phyloP scores from a whole-genome alignment of 37 sponge, comb jelly and placozoan species.

The Eunapius fragilis region DNA sequence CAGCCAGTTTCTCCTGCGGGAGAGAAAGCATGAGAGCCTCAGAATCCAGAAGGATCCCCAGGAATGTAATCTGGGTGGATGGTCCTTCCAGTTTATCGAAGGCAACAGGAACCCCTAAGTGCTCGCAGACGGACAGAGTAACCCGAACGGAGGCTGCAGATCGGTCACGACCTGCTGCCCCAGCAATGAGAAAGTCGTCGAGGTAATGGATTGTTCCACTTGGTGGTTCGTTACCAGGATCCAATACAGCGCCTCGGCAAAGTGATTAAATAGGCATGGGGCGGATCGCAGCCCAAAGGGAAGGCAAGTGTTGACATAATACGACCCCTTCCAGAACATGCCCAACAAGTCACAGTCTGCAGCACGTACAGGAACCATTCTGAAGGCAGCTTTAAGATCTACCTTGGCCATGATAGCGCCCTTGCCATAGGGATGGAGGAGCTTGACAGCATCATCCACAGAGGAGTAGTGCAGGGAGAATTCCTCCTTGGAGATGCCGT shows the following conservation, averaged over 20 bases:
- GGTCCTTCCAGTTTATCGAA: too few species aligned
- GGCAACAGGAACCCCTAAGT: slow-evolving; percentile 28
- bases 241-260: too few species aligned
- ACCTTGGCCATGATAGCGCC: too few species aligned
- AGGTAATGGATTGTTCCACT: too few species aligned
- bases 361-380: slow-evolving; percentile 40
- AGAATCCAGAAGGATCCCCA: neutral
- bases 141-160: too few species aligned
- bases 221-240: too few species aligned
- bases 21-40: neutral
- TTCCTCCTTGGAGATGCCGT: too few species aligned
- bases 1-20: slow-evolving; percentile 8
- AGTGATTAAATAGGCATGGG: too few species aligned
- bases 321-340: slow-evolving; percentile 24
- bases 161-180: neutral
- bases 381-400: slow-evolving; percentile 45
- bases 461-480: too few species aligned
- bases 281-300: slow-evolving; percentile 43
- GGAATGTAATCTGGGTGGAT: too few species aligned
- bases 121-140: slow-evolving; percentile 5
- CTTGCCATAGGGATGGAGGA: too few species aligned
- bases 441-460: too few species aligned
- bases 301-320: slow-evolving; percentile 33
- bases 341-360: slow-evolving; percentile 42
- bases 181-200: slow-evolving; percentile 34